Evolutionary conservation across 2,113 vertebrate genomes (phyloP).

Genomic region (Crotalus viridis): DNA sequence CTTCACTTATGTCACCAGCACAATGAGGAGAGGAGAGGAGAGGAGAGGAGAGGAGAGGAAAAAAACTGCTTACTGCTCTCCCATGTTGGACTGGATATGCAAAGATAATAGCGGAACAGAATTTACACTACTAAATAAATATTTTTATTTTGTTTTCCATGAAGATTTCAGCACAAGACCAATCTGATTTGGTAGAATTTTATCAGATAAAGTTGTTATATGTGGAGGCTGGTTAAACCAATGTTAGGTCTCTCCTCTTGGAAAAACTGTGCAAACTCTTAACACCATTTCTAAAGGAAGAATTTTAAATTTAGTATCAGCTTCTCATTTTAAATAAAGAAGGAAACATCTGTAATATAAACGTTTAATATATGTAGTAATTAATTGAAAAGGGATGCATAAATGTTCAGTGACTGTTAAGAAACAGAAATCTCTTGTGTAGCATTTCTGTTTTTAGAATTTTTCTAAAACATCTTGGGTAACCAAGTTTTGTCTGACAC

Average conservation of each 20-base stretch:
- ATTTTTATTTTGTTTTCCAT: constrained; percentile 20
- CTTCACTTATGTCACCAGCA: background rate
- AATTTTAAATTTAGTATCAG: background rate
- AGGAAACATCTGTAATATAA: background rate
- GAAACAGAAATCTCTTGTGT: background rate
- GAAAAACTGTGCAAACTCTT: too few relatives aligned
- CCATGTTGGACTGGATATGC: background rate
- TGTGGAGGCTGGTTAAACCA: background rate
- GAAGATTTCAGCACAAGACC: background rate
- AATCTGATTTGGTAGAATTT: constrained; percentile 1
- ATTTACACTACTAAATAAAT: constrained; percentile 30
- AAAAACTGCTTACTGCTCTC: background rate
- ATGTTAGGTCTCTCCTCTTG: background rate
- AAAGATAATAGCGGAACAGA: background rate
- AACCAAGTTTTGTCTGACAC: too few relatives aligned
- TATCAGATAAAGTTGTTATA: constrained; percentile 4
- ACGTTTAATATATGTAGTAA: background rate
- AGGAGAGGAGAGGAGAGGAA: too few relatives aligned
- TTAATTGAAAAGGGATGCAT: background rate
- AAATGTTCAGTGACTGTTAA: background rate
- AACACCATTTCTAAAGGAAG: background rate
- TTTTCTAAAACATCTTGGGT: background rate
- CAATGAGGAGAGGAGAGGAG: background rate
- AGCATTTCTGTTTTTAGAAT: background rate
- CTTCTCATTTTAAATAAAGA: background rate